Conservation (phyloP, 2,113 vertebrate genomes). For the Oryzias javanicus region DNA sequence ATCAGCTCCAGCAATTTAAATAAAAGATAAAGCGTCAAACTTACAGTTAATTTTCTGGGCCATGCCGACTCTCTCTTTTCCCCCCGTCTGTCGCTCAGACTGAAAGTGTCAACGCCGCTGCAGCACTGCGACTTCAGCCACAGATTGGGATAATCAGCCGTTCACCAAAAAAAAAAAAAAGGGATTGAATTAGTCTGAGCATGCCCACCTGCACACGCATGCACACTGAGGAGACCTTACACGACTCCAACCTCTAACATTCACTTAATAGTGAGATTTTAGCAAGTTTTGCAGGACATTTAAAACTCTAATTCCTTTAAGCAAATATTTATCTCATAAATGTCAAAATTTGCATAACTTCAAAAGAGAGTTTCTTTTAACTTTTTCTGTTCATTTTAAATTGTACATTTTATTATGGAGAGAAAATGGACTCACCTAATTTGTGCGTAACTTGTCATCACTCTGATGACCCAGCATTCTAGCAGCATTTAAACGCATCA, state of each 20-base stretch:
- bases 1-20: constrained; percentile 6
- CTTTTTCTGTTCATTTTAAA: no score
- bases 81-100: constrained; percentile 24
- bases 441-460: no score
- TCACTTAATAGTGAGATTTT: no score
- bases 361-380: no score
- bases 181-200: constrained; percentile 53
- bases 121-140: constrained; percentile 44
- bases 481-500: no score
- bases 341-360: no score
- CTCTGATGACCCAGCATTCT: no score
- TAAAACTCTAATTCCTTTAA: no score
- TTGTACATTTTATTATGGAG: no score
- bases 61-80: constrained; percentile 52
- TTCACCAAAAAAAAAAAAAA: constrained; percentile 44
- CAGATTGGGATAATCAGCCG: constrained; percentile 60
- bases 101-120: constrained; percentile 33
- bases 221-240: constrained; percentile 9
- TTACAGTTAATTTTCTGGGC: constrained; percentile 65
- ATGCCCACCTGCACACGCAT: constrained; percentile 39
- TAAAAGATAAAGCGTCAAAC: constrained; percentile 40
- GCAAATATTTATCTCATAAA: no score
- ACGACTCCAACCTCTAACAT: constrained; percentile 22
- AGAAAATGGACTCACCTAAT: no score
- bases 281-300: no score